These are phyloP conservation scores for Poeciliopsis presidionis DNA, from an alignment of 2,797 vertebrate species.

Conservation along the genomic window DNA sequence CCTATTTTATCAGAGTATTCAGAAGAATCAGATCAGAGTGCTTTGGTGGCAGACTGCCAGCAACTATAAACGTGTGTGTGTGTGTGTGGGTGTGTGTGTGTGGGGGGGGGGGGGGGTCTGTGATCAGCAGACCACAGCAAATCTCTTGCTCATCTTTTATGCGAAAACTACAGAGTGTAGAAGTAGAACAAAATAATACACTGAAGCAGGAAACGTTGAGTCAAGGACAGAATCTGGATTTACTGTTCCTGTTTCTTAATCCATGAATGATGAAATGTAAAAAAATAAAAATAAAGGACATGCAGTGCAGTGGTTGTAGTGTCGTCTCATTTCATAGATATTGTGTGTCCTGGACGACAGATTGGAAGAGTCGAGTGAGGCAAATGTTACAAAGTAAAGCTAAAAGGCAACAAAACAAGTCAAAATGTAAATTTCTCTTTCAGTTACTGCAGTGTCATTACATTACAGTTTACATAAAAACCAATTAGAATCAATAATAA, in stretches of 20 bases:
- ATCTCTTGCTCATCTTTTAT: not conserved
- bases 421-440: not conserved
- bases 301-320: not conserved
- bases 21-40: conserved; percentile 52
- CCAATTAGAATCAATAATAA: not conserved
- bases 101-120: not conserved
- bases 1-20: conserved; percentile 14
- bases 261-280: not conserved
- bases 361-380: not conserved
- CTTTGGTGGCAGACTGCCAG: conserved; percentile 54
- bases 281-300: not conserved
- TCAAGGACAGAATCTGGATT: not conserved
- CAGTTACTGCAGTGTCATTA: not conserved
- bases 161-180: not conserved
- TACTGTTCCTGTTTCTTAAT: not conserved
- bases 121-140: not conserved
- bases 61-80: not conserved
- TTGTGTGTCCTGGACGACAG: not conserved
- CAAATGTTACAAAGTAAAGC: not conserved
- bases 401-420: not conserved
- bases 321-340: not conserved
- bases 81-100: not conserved
- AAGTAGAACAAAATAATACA: not conserved
- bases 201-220: not conserved
- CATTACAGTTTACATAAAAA: not conserved